Conservation (phyloP, 2,113 vertebrate species). For the Platycercus adscitus region DNA sequence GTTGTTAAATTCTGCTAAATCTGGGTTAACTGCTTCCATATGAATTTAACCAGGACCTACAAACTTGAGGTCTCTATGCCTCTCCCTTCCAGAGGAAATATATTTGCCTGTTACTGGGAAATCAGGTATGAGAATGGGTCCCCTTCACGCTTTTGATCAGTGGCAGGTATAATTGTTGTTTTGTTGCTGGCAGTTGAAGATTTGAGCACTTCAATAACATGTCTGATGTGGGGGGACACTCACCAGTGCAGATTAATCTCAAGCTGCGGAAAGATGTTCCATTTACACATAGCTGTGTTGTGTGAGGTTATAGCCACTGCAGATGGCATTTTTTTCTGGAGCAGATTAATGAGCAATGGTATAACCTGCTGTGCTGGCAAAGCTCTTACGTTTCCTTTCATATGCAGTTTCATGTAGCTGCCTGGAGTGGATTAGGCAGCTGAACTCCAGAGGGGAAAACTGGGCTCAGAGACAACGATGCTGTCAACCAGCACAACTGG, state of each 20-base stretch:
- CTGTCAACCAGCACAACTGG: background rate
- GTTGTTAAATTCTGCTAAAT: background rate
- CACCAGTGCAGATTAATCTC: background rate
- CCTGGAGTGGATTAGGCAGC: background rate
- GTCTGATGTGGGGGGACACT: background rate
- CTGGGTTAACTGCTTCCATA: background rate
- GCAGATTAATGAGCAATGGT: background rate
- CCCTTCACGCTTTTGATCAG: background rate
- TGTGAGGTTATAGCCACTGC: background rate
- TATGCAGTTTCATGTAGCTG: background rate
- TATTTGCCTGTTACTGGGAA: background rate
- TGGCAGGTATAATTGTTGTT: background rate
- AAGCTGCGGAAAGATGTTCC: rapidly evolving
- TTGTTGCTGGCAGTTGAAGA: background rate
- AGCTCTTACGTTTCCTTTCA: background rate
- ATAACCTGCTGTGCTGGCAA: background rate
- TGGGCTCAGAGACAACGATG: rapidly evolving
- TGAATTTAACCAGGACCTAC: background rate
- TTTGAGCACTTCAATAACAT: background rate
- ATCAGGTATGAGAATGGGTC: background rate
- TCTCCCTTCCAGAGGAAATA: background rate
- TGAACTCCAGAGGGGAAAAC: background rate
- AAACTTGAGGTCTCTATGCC: background rate
- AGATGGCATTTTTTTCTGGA: background rate
- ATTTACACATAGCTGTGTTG: background rate